Base-by-base conservation (phyloP, 2,113 vertebrate species). In the Larimichthys polyactis region DNA sequence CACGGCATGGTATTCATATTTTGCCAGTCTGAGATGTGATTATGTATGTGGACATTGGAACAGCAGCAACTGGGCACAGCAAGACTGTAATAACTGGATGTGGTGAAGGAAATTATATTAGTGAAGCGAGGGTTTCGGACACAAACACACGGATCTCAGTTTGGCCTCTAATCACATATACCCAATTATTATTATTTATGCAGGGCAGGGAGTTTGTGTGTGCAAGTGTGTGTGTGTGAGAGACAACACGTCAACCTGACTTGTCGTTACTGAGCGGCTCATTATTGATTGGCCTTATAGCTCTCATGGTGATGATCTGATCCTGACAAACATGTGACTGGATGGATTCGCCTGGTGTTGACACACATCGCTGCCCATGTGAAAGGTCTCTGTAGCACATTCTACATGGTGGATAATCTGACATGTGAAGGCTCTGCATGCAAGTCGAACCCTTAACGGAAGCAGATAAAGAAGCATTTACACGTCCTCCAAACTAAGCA, bases 21-120 rank as follows among this genome's bases (percentile, higher is more conserved):
- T 70, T 64, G 29, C 58, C 69, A 79, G 52, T 83, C 57, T 40
- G 4, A 65, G 63, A 75, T 58, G 69, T 65, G 52, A 82, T 87
- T 36, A 40, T 78, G 19, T 62, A 29, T 78, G 19, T 62, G 80
- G 12, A 54, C 75, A 71, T 71, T 69, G 82, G 17, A 65, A 62
- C 22, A 48, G 44, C 71, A 75, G 62, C 52, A 22, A 78, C 67
- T 46, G 57, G 62, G 64, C 52, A 67, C 85, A 74, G 85, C 20
- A 4, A 62, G 71, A 44, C n/a, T 48, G 20, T 66, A 75, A 60
- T 60, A 75, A 65, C 22, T 46, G 20, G 63, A n/a, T 0, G 17
- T 17, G 36, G 66, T 29, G 57, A 32, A 54, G 20, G 62, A 62
- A 71, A 69, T 69, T 2, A 70, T 32, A 17, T 27, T 29, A 63